Conservation (phyloP, 2,113 vertebrate genomes). For the Amazona vittata region DNA sequence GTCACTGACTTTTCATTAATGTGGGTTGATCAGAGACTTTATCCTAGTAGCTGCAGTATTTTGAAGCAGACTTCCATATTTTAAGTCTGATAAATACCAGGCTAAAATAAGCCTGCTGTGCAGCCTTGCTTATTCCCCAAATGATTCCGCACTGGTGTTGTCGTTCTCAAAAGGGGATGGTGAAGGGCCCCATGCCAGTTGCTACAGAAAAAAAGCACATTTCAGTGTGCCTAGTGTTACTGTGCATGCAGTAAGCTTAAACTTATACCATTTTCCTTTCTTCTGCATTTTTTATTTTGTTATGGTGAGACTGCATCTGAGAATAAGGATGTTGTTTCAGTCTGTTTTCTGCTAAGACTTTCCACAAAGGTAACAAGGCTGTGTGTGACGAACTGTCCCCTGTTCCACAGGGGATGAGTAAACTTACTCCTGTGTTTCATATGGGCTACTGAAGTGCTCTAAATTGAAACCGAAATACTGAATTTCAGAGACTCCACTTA, state of each 20-base stretch:
- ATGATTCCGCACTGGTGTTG: rapidly evolving
- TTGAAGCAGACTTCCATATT: not conserved
- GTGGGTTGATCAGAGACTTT: not conserved
- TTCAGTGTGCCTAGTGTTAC: not conserved
- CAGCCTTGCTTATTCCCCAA: not conserved
- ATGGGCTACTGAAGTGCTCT: not conserved
- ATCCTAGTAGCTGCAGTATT: not conserved
- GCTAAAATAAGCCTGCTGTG: not conserved
- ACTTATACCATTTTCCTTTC: not conserved
- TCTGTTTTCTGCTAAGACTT: not conserved
- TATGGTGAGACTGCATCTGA: not conserved
- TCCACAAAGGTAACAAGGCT: not conserved
- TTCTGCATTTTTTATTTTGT: not conserved
- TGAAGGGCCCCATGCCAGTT: not conserved
- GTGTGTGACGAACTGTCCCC: not conserved
- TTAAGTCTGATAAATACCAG: not conserved
- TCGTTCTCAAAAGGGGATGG: not conserved
- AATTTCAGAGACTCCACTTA: not conserved
- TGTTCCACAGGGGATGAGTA: not conserved
- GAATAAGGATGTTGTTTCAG: not conserved
- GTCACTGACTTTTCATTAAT: not conserved
- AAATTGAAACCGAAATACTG: not conserved
- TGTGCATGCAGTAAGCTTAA: not conserved
- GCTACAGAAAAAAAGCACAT: not conserved
- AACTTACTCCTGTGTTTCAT: not conserved